These are phyloP conservation scores for Lagorchestes hirsutus DNA, from an alignment of 2,797 vertebrate species.

Conservation along the genomic window DNA sequence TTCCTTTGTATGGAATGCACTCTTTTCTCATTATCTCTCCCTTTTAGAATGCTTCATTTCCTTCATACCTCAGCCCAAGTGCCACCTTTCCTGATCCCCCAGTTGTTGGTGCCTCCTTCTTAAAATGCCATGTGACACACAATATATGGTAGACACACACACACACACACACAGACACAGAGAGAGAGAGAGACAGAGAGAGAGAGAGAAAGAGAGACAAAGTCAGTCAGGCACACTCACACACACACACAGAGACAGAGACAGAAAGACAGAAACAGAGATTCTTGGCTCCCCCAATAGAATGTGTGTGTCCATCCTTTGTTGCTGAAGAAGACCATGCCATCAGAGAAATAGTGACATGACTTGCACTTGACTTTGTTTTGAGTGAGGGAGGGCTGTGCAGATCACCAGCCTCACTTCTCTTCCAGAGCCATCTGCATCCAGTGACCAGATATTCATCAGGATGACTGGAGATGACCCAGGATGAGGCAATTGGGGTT, in stretches of 20 bases:
- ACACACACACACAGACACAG: neutral
- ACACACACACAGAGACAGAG: neutral
- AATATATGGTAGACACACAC: neutral
- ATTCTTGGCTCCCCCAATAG: neutral
- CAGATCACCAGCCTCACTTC: too few relatives aligned
- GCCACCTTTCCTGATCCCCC: neutral
- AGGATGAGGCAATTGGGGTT: too few relatives aligned
- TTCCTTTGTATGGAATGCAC: slow-evolving; percentile 4
- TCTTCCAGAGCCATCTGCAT: too few relatives aligned
- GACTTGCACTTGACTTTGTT: too few relatives aligned
- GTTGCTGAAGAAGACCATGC: too few relatives aligned
- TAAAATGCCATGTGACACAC: neutral
- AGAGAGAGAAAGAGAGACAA: neutral
- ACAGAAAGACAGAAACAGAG: neutral
- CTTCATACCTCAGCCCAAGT: neutral
- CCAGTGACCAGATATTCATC: too few relatives aligned
- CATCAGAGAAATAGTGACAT: too few relatives aligned
- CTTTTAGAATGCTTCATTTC: neutral
- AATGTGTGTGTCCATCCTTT: too few relatives aligned
- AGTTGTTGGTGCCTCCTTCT: neutral
- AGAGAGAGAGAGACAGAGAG: neutral
- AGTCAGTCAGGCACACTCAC: neutral
- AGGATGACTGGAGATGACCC: too few relatives aligned
- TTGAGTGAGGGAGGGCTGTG: too few relatives aligned
- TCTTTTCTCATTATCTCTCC: neutral